Percentiles rank a stretch among this genome's conserved stretches.
phyloP scores from a whole-genome alignment of 2,888 invertebrate species.

The Philaethria dido region DNA sequence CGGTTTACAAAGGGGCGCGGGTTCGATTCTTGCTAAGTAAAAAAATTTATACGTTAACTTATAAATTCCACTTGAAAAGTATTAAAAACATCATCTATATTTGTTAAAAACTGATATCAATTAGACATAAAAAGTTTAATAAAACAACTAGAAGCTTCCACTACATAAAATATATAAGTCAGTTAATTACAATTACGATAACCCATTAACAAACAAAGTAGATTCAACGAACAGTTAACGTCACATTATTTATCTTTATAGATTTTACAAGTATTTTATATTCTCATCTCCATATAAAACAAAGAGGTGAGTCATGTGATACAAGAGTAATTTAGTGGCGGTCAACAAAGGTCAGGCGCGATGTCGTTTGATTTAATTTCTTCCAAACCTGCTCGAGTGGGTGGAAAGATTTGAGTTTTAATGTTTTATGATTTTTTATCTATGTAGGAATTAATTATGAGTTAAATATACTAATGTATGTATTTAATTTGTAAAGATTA shows the following conservation, averaged over 20 bases:
- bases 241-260: conserved; percentile 15
- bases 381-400: conserved; percentile 23
- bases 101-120: too few species aligned
- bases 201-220: not conserved
- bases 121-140: too few species aligned
- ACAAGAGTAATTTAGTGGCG: conserved; percentile 34
- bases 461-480: not conserved
- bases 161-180: not conserved
- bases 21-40: too few species aligned
- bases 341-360: conserved; percentile 34
- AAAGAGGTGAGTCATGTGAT: conserved; percentile 17
- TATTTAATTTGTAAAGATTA: not conserved
- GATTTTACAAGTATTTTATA: conserved; percentile 12
- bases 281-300: conserved; percentile 16
- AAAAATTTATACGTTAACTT: too few species aligned
- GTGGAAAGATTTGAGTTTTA: conserved; percentile 7
- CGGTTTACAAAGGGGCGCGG: too few species aligned
- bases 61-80: too few species aligned
- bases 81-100: too few species aligned
- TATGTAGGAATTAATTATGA: not conserved
- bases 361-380: conserved; percentile 29
- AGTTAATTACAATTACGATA: conserved; percentile 1
- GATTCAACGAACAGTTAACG: conserved; percentile 6
- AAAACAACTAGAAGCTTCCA: not conserved
- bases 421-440: not conserved